Evolutionary conservation across 2,888 invertebrate genomes (phyloP), one percentile per base, ranked within the genome.

Genomic region (Sarcophaga subvicina): DNA sequence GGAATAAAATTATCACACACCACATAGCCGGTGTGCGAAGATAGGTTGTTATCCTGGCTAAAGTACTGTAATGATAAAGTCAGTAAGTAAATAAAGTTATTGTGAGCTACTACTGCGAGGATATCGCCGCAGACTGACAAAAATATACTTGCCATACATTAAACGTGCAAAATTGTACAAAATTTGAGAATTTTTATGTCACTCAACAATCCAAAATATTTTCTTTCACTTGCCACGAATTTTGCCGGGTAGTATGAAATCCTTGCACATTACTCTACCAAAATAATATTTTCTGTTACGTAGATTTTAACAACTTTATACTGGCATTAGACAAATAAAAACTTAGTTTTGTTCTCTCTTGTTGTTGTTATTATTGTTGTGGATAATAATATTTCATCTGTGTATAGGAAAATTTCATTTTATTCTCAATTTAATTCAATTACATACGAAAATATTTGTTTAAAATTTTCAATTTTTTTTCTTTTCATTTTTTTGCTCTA

Each of bases 341-440:
- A 63, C 22, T 71, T 47, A 62, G 67, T 27, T 49, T 49, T 47
- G 2, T 14, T 64, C 47, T 47, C 25, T 49, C 37, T 37, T 37
- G 37, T 37, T 37, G 10, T 37, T 37, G 8, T 37, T 37, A 1
- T 12, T 54, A 54, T 54, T 14, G 4, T 54, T 14, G 4, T 63
- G 49, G 12, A 20, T 64, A 3, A 45, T 67, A 22, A 45, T 54
- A 54, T 17, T 54, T 54, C 17, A 54, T 54, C 17, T 54, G 25
- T 49, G 22, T 66, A 62, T 10, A 47, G 59, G 62, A 73, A 69
- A 81, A 63, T 79, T 81, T 67, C 14, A 66, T 78, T 70, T 85
- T 47, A 81, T 81, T 78, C 81, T 78, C 81, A 82, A 82, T 85
- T 85, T 70, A 85, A 82, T 85, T 85, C 73, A 81, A 82, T 77